Base-by-base conservation (phyloP, 2,888 invertebrate genomes). In the Himalopsyche japonica region DNA sequence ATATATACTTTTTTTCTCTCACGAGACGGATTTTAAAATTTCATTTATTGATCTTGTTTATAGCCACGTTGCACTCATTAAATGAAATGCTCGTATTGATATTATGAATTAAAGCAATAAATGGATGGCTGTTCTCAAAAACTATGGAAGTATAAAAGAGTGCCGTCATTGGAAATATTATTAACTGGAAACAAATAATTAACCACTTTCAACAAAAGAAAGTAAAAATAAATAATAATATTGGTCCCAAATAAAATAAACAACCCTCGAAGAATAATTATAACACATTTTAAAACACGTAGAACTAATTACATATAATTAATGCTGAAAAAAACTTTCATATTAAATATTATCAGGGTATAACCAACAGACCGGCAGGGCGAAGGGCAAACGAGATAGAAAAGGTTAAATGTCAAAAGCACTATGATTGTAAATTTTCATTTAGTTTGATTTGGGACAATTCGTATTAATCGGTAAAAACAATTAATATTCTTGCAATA, bases 171-270 rank as follows among this genome's bases (percentile, higher is more conserved):
- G 43, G 15, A 15, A 43, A 43, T 43, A 43, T 43, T 43, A 43
- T 43, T 15, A 15, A 15, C 43, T 43, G 43, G 15, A 43, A 43
- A 43, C 70, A 30, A 70, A 70, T 78, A 78, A 79, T 83, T 47
- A 37, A 37, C 37, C 82, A 86, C 70, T 64, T 86, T 81, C 78
- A 84, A 20, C 4, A 64, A 64, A 64, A 24, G 64, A 24, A 64
- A 70, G 30, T 70, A 70, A 80, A 80, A 77, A 37, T 70, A 83
- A 76, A 82, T 57, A 81, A 76, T 82, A 85, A 34, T 77, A 76
- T 70, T 85, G 81, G 86, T 86, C 82, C 82, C 70, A 76, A 79
- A 79, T 84, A 78, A 82, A 84, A 84, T 49, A 86, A 57, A 82
- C 83, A 78, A 70, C 77, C 86, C 70, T 70, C 70, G 30, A 27